Conservation (phyloP, 2,797 vertebrate species). For the Darevskia mixta region DNA sequence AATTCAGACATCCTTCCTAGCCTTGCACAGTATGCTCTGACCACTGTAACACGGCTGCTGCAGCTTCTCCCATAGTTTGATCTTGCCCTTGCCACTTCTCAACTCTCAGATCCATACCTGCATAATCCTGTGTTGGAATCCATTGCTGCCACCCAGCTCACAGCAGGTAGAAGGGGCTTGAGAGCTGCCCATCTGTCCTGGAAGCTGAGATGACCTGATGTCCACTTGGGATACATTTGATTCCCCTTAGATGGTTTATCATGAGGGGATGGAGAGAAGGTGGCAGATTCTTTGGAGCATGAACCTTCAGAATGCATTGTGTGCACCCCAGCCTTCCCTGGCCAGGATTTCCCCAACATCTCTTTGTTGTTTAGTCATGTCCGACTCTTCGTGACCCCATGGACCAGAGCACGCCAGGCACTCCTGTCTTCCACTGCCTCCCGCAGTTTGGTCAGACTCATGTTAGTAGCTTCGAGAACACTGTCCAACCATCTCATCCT, state of each 20-base stretch:
- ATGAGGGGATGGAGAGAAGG: neutral
- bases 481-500: too few species aligned
- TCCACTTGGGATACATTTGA: fast-evolving
- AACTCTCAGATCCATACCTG: neutral
- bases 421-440: too few species aligned
- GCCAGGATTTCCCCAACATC: neutral
- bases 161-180: neutral
- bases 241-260: fast-evolving
- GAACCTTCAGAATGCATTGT: neutral
- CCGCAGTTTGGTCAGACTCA: too few species aligned
- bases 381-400: too few species aligned
- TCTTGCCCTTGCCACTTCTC: neutral
- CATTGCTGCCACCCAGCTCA: too few species aligned
- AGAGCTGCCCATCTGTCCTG: too few species aligned
- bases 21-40: neutral
- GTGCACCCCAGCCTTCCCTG: neutral
- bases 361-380: neutral
- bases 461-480: too few species aligned
- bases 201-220: neutral
- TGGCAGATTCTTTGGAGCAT: neutral
- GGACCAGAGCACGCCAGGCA: too few species aligned
- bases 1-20: neutral
- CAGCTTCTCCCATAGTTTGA: neutral
- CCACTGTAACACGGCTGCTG: neutral
- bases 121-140: neutral